Evolutionary conservation across 2,888 invertebrate genomes (phyloP).

Genomic region (Stratiomys singularior): DNA sequence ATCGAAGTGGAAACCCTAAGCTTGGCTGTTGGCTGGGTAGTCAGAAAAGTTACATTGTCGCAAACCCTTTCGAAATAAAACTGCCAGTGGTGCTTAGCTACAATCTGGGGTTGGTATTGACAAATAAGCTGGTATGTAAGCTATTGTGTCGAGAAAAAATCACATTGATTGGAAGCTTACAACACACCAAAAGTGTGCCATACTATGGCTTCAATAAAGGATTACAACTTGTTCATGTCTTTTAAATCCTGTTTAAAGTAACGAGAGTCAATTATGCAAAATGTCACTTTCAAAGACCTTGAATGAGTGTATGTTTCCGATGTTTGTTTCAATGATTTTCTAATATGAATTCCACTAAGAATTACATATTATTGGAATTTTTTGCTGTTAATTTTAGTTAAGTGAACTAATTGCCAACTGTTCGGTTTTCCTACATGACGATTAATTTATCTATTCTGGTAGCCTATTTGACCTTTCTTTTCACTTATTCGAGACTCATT

Average conservation of each 20-base stretch:
- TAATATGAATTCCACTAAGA: background rate
- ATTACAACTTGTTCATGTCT: slow-evolving; percentile 30
- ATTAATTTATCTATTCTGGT: too few species aligned
- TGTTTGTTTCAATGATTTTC: background rate
- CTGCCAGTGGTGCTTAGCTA: background rate
- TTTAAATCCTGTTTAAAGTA: slow-evolving; percentile 34
- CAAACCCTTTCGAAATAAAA: background rate
- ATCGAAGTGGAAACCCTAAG: slow-evolving; percentile 5
- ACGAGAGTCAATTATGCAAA: slow-evolving; percentile 37
- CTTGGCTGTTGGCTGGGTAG: background rate
- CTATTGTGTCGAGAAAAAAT: background rate
- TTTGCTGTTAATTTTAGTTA: background rate
- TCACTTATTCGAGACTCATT: too few species aligned
- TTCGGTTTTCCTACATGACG: too few species aligned
- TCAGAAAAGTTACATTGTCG: background rate
- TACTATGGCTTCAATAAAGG: slow-evolving; percentile 26
- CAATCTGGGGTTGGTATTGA: too few species aligned
- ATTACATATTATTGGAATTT: background rate
- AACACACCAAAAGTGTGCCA: slow-evolving; percentile 19
- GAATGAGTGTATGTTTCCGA: slow-evolving; percentile 18
- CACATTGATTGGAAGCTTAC: slow-evolving; percentile 17
- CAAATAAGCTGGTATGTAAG: too few species aligned
- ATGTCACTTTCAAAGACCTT: slow-evolving; percentile 32
- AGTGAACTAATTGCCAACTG: too few species aligned
- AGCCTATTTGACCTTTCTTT: too few species aligned